Conservation (phyloP, 2,797 vertebrate species). For the Clamator glandarius region DNA sequence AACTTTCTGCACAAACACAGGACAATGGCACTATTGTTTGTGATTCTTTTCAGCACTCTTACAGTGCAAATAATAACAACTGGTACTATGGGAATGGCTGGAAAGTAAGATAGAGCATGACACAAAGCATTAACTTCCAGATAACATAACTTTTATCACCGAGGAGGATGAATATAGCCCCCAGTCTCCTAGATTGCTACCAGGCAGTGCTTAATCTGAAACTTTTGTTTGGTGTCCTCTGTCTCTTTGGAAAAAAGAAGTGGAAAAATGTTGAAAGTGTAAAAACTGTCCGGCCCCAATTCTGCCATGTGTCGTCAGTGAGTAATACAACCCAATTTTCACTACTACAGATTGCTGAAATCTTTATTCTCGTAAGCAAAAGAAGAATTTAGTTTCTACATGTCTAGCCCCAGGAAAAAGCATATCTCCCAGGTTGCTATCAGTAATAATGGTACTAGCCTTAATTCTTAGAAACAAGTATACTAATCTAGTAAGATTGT, state of each 20-base stretch:
- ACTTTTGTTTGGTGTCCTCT: neutral
- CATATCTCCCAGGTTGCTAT: neutral
- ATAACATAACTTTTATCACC: neutral
- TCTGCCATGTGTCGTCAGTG: neutral
- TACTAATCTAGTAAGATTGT: neutral
- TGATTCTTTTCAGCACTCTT: neutral
- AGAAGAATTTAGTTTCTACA: neutral
- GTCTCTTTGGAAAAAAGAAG: neutral
- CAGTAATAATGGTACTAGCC: neutral
- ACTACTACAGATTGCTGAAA: neutral
- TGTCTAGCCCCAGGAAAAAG: neutral
- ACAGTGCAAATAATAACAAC: neutral
- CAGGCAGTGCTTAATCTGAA: neutral
- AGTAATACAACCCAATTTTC: neutral
- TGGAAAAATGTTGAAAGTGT: neutral
- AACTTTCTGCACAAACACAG: neutral
- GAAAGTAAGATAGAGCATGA: neutral
- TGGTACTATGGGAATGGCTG: neutral
- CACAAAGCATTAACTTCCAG: neutral
- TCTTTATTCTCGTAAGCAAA: neutral
- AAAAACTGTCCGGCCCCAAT: neutral
- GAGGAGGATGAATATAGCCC: neutral
- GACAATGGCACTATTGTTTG: neutral
- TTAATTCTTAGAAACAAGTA: neutral
- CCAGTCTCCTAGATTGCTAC: neutral